Percentiles rank a stretch among this genome's conserved stretches.
Evolutionary conservation across 2,113 vertebrate genomes (phyloP).

Genomic region (Cynopterus brachyotis): DNA sequence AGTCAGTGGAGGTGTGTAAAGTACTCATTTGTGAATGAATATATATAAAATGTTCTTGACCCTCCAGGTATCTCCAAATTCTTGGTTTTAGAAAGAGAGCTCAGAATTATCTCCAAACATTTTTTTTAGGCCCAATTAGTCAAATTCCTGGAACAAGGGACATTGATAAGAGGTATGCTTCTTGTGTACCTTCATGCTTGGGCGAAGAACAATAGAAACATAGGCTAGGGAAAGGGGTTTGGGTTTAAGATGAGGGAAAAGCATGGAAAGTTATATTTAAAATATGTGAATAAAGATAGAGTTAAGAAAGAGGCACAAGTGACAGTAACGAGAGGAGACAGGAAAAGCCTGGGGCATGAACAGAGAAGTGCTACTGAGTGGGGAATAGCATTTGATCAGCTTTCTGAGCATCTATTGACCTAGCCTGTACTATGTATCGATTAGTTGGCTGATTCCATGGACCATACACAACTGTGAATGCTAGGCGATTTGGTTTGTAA

Average conservation of each 20-base stretch:
- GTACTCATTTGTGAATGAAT: background rate
- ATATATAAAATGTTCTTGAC: background rate
- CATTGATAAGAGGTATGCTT: background rate
- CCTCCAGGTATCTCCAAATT: background rate
- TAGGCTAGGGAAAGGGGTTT: background rate
- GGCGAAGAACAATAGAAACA: background rate
- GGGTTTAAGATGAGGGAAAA: background rate
- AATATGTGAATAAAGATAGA: background rate
- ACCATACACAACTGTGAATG: background rate
- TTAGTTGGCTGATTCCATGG: background rate
- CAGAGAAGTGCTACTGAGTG: background rate
- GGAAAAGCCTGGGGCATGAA: rapidly evolving
- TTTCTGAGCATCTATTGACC: background rate
- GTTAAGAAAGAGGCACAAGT: background rate
- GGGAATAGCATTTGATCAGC: background rate
- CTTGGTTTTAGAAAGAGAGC: background rate
- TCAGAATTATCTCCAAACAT: background rate
- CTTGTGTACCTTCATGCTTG: background rate
- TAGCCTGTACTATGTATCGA: background rate
- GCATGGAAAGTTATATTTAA: background rate
- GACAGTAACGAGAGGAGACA: background rate
- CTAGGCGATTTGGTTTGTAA: background rate
- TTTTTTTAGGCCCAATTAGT: background rate
- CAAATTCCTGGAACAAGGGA: background rate
- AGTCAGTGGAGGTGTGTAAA: background rate